These are phyloP conservation scores for Dicranocentrus wangi DNA, from an alignment of 2,888 invertebrate species.

Conservation along the genomic window DNA sequence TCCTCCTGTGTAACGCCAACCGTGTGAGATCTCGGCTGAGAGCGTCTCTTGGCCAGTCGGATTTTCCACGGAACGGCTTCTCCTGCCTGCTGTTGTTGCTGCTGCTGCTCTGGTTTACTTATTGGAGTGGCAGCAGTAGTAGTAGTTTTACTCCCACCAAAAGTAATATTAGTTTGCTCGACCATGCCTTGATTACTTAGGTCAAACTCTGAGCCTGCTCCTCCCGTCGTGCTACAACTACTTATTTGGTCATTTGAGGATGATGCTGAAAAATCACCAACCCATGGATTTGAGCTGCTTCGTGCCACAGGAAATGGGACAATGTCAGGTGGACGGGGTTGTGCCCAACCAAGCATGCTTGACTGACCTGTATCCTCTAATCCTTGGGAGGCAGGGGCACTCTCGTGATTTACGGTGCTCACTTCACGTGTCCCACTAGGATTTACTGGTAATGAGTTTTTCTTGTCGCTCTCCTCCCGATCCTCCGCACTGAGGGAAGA, in stretches of 20 bases:
- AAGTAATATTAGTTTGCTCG: neutral
- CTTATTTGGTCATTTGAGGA: slow-evolving; percentile 30
- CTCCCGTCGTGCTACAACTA: slow-evolving; percentile 4
- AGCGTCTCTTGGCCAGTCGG: slow-evolving; percentile 72
- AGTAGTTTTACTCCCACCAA: too few species aligned
- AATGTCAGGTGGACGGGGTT: slow-evolving; percentile 32
- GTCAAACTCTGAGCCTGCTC: neutral
- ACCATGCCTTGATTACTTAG: neutral
- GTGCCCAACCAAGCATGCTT: slow-evolving; percentile 51
- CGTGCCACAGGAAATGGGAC: slow-evolving; percentile 36
- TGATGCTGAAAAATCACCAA: slow-evolving; percentile 25
- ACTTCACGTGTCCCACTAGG: neutral
- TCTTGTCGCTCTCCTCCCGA: slow-evolving; percentile 71
- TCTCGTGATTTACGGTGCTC: neutral
- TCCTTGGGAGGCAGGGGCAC: neutral
- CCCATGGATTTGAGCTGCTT: slow-evolving; percentile 60
- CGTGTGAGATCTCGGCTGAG: slow-evolving; percentile 82
- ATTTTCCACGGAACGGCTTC: slow-evolving; percentile 73
- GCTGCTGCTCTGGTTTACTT: neutral
- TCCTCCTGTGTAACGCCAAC: slow-evolving; percentile 89
- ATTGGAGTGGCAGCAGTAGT: neutral
- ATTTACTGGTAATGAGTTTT: slow-evolving; percentile 27
- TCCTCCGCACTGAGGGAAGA: slow-evolving; percentile 76
- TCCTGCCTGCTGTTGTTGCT: neutral
- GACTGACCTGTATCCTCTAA: neutral